Conservation (phyloP, 2,797 vertebrate species). For the Cryptoblepharus egeriae region DNA sequence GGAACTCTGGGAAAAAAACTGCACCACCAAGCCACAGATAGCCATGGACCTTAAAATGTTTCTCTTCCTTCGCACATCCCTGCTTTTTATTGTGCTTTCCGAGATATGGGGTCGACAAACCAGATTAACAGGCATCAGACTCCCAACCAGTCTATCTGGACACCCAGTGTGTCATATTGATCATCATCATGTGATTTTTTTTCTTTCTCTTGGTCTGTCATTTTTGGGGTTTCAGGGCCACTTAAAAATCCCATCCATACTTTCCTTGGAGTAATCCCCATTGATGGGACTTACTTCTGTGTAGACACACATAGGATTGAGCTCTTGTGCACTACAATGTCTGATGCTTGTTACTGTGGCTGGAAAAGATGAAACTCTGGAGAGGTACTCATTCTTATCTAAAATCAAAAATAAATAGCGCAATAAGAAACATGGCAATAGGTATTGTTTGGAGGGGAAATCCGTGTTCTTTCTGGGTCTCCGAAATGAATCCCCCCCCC, state of each 20-base stretch:
- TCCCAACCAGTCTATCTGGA: background rate
- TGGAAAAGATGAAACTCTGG: background rate
- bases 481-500: too few species aligned
- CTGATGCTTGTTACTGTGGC: background rate
- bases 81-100: slow-evolving; percentile 3
- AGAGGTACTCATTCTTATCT: background rate
- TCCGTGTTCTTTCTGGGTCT: background rate
- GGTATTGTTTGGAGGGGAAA: background rate
- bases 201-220: background rate
- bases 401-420: background rate
- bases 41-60: slow-evolving; percentile 28
- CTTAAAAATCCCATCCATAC: too few species aligned
- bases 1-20: slow-evolving; percentile 71
- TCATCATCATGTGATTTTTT: background rate
- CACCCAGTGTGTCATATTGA: too few species aligned
- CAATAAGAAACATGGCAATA: background rate
- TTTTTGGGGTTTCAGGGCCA: background rate
- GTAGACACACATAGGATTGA: too few species aligned
- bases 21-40: slow-evolving; percentile 28
- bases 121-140: background rate
- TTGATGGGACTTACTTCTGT: too few species aligned
- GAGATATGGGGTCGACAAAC: background rate
- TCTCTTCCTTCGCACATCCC: background rate
- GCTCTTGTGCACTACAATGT: background rate
- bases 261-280: too few species aligned